Conservation (phyloP, 2,888 invertebrate species). For the Agrotis ipsilon region DNA sequence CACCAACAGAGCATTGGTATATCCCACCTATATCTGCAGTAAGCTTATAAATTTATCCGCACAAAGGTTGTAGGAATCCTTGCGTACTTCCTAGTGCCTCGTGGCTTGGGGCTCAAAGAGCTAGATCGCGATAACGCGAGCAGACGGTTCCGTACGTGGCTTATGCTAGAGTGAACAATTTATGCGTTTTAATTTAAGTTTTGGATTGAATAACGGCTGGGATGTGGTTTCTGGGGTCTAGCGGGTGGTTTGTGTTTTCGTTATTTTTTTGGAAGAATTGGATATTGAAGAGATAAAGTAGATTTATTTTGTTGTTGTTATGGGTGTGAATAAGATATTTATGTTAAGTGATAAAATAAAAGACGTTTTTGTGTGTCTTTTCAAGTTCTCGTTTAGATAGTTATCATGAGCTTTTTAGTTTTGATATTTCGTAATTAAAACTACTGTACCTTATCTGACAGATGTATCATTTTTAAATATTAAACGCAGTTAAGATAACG, state of each 20-base stretch:
- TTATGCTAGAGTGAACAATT: slow-evolving; percentile 68
- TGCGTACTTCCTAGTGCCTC: slow-evolving; percentile 75
- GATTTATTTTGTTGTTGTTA: not conserved
- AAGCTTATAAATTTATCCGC: slow-evolving; percentile 69
- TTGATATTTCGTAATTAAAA: too few relatives aligned
- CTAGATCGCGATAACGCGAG: slow-evolving; percentile 83
- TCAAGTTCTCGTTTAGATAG: too few relatives aligned
- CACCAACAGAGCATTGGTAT: slow-evolving; percentile 19
- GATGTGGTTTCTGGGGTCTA: slow-evolving; percentile 13
- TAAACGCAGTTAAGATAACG: too few relatives aligned
- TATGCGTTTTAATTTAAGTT: slow-evolving; percentile 61
- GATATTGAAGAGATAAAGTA: not conserved
- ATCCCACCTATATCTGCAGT: slow-evolving; percentile 30
- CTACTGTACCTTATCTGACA: too few relatives aligned
- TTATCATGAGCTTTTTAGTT: too few relatives aligned
- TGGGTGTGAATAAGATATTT: not conserved
- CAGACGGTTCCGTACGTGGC: slow-evolving; percentile 71
- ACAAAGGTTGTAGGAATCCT: slow-evolving; percentile 75
- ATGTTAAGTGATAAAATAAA: too few relatives aligned
- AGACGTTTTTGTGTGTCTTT: too few relatives aligned
- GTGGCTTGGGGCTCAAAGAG: slow-evolving; percentile 81
- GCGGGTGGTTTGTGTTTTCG: too few relatives aligned
- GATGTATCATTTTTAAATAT: too few relatives aligned
- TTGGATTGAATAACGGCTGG: slow-evolving; percentile 39
- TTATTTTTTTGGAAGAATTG: not conserved